Conservation (phyloP, 2,113 vertebrate species). For the Vicugna pacos region DNA sequence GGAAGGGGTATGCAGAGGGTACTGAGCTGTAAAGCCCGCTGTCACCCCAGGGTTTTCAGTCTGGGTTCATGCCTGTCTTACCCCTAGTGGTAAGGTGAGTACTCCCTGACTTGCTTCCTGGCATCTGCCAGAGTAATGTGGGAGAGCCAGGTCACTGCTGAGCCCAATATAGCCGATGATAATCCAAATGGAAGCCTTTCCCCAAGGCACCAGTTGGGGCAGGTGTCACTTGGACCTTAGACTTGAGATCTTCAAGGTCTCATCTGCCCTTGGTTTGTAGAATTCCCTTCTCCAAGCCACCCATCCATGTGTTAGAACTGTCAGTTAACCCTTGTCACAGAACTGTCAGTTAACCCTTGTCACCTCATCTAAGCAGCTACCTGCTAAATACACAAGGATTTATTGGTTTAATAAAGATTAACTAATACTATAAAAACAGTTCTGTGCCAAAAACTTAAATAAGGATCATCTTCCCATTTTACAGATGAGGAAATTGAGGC, state of each 20-base stretch:
- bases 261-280: not conserved
- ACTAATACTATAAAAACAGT: no score
- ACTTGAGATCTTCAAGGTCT: not conserved
- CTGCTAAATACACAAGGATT: not conserved
- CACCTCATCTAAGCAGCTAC: not conserved
- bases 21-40: not conserved
- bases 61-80: not conserved
- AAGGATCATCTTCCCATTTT: no score
- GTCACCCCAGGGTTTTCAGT: not conserved
- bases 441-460: no score
- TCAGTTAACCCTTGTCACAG: no score
- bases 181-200: not conserved
- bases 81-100: no score
- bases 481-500: no score
- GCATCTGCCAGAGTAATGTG: rapidly evolving
- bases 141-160: not conserved
- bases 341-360: no score
- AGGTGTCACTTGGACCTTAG: not conserved
- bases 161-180: no score
- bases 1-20: rapidly evolving
- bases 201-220: rapidly evolving
- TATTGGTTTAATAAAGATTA: not conserved
- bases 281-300: no score
- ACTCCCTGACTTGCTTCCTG: not conserved
- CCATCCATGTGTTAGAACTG: no score